These are phyloP conservation scores for Diarsia dahlii DNA, from an alignment of 2,888 invertebrate genomes.

Conservation along the genomic window DNA sequence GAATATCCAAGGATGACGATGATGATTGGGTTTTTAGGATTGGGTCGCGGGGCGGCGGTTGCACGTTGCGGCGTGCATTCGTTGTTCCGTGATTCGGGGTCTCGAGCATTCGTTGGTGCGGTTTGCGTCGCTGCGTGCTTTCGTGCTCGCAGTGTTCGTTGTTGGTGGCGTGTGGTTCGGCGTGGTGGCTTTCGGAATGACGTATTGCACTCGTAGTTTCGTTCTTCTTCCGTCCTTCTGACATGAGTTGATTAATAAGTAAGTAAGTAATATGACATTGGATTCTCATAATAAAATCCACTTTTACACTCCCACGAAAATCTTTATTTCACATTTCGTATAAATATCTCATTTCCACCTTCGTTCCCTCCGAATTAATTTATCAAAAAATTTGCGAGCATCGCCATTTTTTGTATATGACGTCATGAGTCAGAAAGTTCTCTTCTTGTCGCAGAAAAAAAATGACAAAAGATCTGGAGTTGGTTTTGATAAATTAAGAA, in stretches of 20 bases:
- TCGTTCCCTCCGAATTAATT: conserved; percentile 51
- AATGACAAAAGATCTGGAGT: conserved; percentile 51
- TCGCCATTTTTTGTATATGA: conserved; percentile 48
- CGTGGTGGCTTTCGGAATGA: too few species aligned
- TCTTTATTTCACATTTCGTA: conserved; percentile 13
- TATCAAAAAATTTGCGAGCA: conserved; percentile 47
- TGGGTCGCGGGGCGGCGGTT: too few species aligned
- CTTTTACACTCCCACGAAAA: not conserved
- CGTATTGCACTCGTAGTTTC: too few species aligned
- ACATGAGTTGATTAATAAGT: not conserved
- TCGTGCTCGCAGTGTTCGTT: too few species aligned
- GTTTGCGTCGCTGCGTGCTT: too few species aligned
- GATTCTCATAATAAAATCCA: not conserved
- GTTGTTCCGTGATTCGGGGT: too few species aligned
- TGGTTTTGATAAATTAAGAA: conserved; percentile 69
- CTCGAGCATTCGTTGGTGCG: too few species aligned
- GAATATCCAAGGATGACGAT: not conserved
- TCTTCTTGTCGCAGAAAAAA: conserved; percentile 46
- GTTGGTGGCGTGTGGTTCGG: too few species aligned
- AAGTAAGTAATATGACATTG: not conserved
- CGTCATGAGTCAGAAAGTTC: conserved; percentile 63
- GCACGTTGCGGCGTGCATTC: too few species aligned
- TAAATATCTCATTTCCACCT: conserved; percentile 45
- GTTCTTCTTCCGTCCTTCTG: too few species aligned
- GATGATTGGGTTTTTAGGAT: too few species aligned